phyloP scores from a whole-genome alignment of 2,113 vertebrate genomes.

The Romanogobio albipinnatus region DNA sequence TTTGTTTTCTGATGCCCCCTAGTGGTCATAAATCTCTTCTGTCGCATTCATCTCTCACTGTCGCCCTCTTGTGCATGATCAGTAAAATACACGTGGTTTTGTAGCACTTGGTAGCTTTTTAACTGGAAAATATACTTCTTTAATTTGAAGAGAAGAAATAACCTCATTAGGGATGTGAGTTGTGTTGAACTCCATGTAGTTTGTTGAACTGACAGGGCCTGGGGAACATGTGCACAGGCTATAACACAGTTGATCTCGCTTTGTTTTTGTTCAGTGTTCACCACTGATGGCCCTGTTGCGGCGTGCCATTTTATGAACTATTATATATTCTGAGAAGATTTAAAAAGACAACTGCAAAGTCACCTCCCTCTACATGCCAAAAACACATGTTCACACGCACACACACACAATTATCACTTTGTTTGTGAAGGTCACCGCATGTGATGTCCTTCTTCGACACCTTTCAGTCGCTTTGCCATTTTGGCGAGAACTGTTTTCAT shows the following conservation, averaged over 20 bases:
- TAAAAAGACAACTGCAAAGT: conserved; percentile 28
- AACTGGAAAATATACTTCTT: background rate
- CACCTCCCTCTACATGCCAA: background rate
- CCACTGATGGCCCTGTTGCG: background rate
- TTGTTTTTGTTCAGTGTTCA: background rate
- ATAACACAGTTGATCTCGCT: background rate
- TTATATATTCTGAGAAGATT: conserved; percentile 20
- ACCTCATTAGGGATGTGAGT: background rate
- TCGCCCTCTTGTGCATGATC: background rate
- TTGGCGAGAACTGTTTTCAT: conserved; percentile 49
- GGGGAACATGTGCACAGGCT: too few species aligned
- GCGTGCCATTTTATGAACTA: background rate
- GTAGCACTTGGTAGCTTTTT: background rate
- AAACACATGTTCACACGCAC: conserved; percentile 20
- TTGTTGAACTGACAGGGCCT: background rate
- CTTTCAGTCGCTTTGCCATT: conserved; percentile 50
- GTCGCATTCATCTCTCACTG: background rate
- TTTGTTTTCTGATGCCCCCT: conserved; percentile 33
- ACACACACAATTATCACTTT: conserved; percentile 41
- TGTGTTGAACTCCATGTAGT: background rate
- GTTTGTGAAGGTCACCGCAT: conserved; percentile 50
- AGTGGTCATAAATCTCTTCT: background rate
- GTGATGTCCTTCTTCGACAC: conserved; percentile 51
- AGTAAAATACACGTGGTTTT: background rate
- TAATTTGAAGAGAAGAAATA: background rate